Base-by-base conservation (phyloP, 30 jellyfish, hydroid and myxozoan species). In the Chrysaora quinquecirrha region DNA sequence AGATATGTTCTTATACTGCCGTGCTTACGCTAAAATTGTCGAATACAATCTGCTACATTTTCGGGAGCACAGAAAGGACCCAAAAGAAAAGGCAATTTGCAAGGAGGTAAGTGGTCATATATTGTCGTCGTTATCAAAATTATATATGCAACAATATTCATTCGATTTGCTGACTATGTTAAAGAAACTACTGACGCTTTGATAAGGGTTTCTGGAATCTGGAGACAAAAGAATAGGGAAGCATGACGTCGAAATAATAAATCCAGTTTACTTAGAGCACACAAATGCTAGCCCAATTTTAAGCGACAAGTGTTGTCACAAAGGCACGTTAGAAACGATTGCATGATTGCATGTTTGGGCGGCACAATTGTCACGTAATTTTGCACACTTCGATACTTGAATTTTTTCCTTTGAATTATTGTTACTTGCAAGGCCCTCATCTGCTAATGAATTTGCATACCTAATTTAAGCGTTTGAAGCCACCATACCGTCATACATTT, bases 1-100 rank as follows among this genome's bases (percentile, higher is more conserved):
- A 1, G 87, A 83, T 32, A 28, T 48, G 73, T 71, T 71, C 54
- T 70, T 83, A 20, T 71, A 83, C 60, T 71, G 94, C 30, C 94
- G 94, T 1, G 94, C 83, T 0, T 83, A 83, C 61, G 94, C 94
- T 18, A 85, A 71, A 52, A 19, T 85, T 27, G 88, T 54, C 1
- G 95, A 85, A 34, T 85, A 30, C 77, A 73, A 85, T 38, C 46
- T 85, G 64, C 64, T 85, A 31, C 43, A 30, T 0, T 85, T 85
- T 34, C 87, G 85, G 43, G 89, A 73, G 29, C 67, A 67, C 54
- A 20, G 48, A 10, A 35, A 20, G 1, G 78, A 65, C 18, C 58
- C 63, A 1, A 32, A 71, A 24, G 87, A 48, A 16, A 73, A 64
- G 58, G 16, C 30, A 2, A 21, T 58, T 0, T 71, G 89, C 82